These are phyloP conservation scores for Stylophora pistillata DNA, from an alignment of 64 coral and sea anemone species.

Conservation along the genomic window DNA sequence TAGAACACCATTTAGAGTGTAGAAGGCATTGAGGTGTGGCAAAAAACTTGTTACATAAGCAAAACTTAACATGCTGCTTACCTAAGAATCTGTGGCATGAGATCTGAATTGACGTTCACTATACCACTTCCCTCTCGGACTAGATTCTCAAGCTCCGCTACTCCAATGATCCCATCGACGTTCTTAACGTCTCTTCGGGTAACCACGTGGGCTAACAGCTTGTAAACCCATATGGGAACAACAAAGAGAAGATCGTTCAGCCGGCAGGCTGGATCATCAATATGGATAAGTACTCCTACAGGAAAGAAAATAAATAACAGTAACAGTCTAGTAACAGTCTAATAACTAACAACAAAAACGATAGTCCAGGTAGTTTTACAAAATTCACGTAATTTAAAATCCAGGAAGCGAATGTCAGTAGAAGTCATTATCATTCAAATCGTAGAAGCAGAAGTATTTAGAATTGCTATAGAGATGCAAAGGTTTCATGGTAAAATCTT, in stretches of 20 bases:
- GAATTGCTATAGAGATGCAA: too few species aligned
- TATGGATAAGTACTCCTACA: conserved; percentile 76
- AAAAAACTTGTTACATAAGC: background rate
- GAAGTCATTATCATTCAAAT: too few species aligned
- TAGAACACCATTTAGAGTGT: too few species aligned
- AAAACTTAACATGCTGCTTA: background rate
- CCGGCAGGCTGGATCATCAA: conserved; percentile 76
- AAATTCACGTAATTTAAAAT: too few species aligned
- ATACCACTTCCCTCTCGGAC: conserved; percentile 47
- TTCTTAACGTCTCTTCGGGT: conserved; percentile 14
- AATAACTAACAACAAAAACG: too few species aligned
- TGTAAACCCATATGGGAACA: conserved; percentile 72
- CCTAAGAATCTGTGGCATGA: conserved; percentile 80
- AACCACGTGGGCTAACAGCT: conserved; percentile 64
- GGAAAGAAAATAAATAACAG: background rate
- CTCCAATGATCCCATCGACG: conserved; percentile 58
- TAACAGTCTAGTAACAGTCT: too few species aligned
- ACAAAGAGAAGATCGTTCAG: conserved; percentile 86
- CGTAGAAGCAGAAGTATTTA: too few species aligned
- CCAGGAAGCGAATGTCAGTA: too few species aligned
- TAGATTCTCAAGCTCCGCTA: conserved; percentile 32
- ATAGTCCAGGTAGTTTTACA: too few species aligned
- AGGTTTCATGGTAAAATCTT: too few species aligned
- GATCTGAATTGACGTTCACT: conserved; percentile 22
- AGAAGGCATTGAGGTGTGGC: background rate